Base-by-base conservation (phyloP, 2,797 vertebrate species). In the Muscicapa comitata region DNA sequence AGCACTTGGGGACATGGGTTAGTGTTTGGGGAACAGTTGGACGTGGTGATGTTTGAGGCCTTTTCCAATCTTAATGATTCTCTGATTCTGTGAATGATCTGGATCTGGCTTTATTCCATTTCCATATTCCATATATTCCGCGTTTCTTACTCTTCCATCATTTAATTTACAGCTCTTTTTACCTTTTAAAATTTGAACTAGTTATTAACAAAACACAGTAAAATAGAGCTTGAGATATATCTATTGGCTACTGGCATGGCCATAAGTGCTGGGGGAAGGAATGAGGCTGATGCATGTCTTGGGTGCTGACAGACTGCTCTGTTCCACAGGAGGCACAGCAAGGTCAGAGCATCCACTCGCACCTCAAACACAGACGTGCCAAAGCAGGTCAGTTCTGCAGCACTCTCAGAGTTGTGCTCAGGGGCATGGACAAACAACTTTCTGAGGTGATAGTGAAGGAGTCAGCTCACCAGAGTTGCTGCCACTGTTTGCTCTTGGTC, bases 271-370 rank as follows among this genome's bases (percentile, higher is more conserved):
- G 23, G 12, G 48, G 71, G 51, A 26, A n/a, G 63, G 53, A 58
- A 21, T 24, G 19, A 43, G 37, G 24, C 38, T 62, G 33, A 4
- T 35, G 35, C 2, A 11, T 54, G 55, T 21, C 33, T 72, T 35
- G 75, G 58, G 15, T 92, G 42, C 93, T 98, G 91, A 98, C 23
- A 12, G 55, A 38, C 25, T 94, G 50, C 88, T 97, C 88, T 98
- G 65, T 97, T 90, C 97, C 73, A 79, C 97, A 99, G 99, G 98
- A 99, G 99, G 96, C 99, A 99, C 98, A 99, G 99, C 97, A 99
- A 98, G 98, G 96, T 98, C 54, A 98, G 98, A 95, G 97, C 96
- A 37, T 98, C 99, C 51, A 74, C 98, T 92, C 98, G 98, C 12
- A 94, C 98, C 94, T 94, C 98, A 3, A 97, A 97, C 94, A 37